Evolutionary conservation across 2,797 vertebrate species (phyloP).

Genomic region (Macrochelys suwanniensis): DNA sequence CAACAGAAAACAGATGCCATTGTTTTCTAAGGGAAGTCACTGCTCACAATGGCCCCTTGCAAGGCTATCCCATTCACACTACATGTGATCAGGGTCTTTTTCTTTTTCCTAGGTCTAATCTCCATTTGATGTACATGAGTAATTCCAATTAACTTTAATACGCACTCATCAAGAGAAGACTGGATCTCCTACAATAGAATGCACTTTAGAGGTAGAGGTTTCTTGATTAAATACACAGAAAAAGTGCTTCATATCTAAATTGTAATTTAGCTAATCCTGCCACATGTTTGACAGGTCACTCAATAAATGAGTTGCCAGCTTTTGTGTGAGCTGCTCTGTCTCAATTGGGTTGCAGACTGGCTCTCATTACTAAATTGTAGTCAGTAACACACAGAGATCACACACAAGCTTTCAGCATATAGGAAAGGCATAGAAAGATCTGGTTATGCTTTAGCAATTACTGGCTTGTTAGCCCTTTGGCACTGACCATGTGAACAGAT

Average conservation of each 20-base stretch:
- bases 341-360: not conserved
- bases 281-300: not conserved
- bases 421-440: not conserved
- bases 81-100: not conserved
- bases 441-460: not conserved
- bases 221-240: not conserved
- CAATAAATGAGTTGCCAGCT: not conserved
- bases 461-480: not conserved
- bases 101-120: not conserved
- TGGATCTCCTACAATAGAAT: not conserved
- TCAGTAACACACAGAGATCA: not conserved
- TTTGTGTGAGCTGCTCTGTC: not conserved
- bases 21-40: constrained; percentile 11
- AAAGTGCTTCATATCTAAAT: constrained; percentile 5
- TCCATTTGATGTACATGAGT: constrained; percentile 50
- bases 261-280: not conserved
- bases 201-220: not conserved
- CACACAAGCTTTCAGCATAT: not conserved
- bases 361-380: not conserved
- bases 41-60: not conserved
- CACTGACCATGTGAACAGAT: not conserved
- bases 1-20: constrained; percentile 22
- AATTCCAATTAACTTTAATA: constrained; percentile 64
- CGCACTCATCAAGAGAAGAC: constrained; percentile 15
- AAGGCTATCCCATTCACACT: not conserved